phyloP scores from a whole-genome alignment of 2,113 vertebrate species.

The Labeo catla region DNA sequence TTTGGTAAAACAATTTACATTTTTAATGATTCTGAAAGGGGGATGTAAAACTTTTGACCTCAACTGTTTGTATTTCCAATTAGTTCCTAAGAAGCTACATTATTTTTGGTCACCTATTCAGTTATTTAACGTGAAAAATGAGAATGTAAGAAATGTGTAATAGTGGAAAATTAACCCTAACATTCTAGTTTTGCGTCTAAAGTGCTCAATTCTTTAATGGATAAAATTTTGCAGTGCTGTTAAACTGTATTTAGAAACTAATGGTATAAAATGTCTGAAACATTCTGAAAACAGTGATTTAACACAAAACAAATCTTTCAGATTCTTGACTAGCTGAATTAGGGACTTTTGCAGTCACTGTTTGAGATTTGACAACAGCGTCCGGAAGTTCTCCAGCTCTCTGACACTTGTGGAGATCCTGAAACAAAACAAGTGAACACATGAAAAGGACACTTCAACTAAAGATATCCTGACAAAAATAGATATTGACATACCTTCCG shows the following conservation, averaged over 20 bases:
- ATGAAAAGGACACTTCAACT: neutral
- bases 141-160: neutral
- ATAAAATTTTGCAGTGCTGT: neutral
- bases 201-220: neutral
- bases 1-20: too few species aligned
- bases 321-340: neutral
- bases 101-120: neutral
- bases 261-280: neutral
- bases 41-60: too few species aligned
- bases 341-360: constrained; percentile 53
- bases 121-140: neutral
- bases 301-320: neutral
- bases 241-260: neutral
- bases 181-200: neutral
- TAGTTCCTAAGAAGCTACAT: neutral
- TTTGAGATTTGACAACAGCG: constrained; percentile 74
- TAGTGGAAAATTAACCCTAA: neutral
- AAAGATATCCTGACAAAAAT: neutral
- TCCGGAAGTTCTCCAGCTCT: constrained; percentile 89
- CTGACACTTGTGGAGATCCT: constrained; percentile 91
- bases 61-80: neutral
- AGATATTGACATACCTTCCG: constrained; percentile 79
- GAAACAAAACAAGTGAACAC: constrained; percentile 47
- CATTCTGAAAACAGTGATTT: neutral
- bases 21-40: too few species aligned